These are phyloP conservation scores for Onychomys torridus DNA, from an alignment of 2,797 vertebrate species.

Conservation along the genomic window DNA sequence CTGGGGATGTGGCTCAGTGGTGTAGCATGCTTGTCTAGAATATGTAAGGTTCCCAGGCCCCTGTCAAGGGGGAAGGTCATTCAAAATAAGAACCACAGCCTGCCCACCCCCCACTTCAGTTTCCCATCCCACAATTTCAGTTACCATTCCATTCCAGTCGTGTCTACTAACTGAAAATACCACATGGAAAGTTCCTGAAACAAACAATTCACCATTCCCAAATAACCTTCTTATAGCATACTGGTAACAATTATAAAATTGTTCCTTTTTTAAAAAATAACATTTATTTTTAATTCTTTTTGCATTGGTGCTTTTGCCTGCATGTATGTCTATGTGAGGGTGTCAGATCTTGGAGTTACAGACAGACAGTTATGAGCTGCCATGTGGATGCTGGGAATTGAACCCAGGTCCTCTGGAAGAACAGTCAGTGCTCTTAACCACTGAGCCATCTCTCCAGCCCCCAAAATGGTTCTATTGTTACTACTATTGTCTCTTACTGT, in stretches of 20 bases:
- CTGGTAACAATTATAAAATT: neutral
- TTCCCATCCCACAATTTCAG: neutral
- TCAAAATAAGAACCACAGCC: neutral
- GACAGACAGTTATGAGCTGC: too few relatives aligned
- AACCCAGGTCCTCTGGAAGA: too few relatives aligned
- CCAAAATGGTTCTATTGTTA: neutral
- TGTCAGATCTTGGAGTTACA: too few relatives aligned
- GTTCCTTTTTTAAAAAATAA: neutral
- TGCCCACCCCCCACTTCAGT: neutral
- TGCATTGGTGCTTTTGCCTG: too few relatives aligned
- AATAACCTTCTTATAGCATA: neutral
- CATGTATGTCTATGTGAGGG: too few relatives aligned
- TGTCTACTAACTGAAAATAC: neutral
- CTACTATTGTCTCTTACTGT: neutral
- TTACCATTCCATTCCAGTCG: neutral
- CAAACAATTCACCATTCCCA: neutral
- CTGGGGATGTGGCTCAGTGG: neutral
- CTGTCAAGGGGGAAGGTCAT: neutral
- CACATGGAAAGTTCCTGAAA: neutral
- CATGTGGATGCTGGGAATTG: too few relatives aligned
- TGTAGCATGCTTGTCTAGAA: neutral
- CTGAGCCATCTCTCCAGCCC: too few relatives aligned
- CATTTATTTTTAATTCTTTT: too few relatives aligned
- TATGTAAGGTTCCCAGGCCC: neutral
- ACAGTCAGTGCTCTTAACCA: too few relatives aligned